These are phyloP conservation scores for Drosophila pandora DNA, from an alignment of 1,140 invertebrate species.

Conservation along the genomic window DNA sequence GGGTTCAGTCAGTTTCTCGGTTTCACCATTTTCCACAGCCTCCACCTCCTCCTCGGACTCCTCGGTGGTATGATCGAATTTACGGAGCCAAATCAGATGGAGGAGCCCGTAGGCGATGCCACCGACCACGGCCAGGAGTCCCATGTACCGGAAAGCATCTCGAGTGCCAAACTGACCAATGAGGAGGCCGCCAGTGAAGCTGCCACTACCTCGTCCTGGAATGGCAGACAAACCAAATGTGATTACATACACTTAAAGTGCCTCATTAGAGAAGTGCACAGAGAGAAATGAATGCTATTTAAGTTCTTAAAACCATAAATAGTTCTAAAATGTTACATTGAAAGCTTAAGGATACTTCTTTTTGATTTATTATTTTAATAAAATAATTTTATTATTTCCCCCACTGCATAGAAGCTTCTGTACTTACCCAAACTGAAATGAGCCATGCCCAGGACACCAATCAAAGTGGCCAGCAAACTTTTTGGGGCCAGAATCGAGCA, in stretches of 20 bases:
- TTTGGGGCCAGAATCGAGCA: constrained; percentile 91
- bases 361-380: not conserved
- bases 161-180: constrained; percentile 89
- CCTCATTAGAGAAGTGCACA: constrained; percentile 31
- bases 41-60: constrained; percentile 83
- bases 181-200: constrained; percentile 91
- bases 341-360: not conserved
- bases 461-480: constrained; percentile 91
- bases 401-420: not conserved
- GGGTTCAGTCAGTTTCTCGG: constrained; percentile 86
- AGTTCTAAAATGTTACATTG: too few species aligned
- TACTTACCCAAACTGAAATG: constrained; percentile 91
- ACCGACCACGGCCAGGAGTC: constrained; percentile 87
- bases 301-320: too few species aligned
- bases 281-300: not conserved
- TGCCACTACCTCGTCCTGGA: constrained; percentile 88
- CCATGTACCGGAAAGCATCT: constrained; percentile 91
- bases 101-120: constrained; percentile 88
- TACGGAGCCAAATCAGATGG: constrained; percentile 89
- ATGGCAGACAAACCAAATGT: constrained; percentile 83
- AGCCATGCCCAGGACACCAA: constrained; percentile 92
- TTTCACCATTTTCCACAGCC: constrained; percentile 85
- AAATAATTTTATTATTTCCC: not conserved
- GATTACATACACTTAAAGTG: constrained; percentile 35
- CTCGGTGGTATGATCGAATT: constrained; percentile 85